Conservation (phyloP, 2,888 invertebrate species). For the Macrosiphum euphorbiae region DNA sequence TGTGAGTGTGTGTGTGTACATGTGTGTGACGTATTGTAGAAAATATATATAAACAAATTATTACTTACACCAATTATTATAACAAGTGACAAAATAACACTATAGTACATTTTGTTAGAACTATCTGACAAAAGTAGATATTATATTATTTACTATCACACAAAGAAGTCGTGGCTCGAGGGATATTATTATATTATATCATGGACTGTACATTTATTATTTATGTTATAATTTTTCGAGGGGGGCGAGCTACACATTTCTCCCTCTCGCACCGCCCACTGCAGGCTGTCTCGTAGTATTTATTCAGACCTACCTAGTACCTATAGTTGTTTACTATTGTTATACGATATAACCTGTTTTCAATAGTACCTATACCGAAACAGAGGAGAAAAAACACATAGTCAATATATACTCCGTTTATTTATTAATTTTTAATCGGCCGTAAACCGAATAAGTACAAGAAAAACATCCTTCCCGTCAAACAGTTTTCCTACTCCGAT, state of each 20-base stretch:
- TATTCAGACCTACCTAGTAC: not conserved
- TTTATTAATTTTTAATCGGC: slow-evolving; percentile 20
- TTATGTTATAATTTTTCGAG: not conserved
- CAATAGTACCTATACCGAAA: not conserved
- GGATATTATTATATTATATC: not conserved
- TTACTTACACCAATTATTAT: not conserved
- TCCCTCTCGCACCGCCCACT: not conserved
- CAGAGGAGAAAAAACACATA: not conserved
- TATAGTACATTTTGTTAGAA: not conserved
- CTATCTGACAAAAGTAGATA: not conserved
- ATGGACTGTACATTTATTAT: not conserved
- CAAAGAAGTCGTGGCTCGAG: not conserved
- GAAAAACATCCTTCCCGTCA: not conserved
- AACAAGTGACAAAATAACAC: not conserved
- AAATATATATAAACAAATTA: not conserved
- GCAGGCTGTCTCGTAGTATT: not conserved
- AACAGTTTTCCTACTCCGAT: not conserved
- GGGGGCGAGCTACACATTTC: not conserved
- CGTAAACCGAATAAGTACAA: not conserved
- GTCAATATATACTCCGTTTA: not conserved
- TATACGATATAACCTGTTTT: not conserved
- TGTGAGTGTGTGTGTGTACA: too few relatives aligned
- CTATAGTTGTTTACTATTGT: not conserved
- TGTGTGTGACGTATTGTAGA: not conserved
- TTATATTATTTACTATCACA: not conserved